Conservation (phyloP, 2,113 vertebrate genomes). For the Atrichornis clamosus region DNA sequence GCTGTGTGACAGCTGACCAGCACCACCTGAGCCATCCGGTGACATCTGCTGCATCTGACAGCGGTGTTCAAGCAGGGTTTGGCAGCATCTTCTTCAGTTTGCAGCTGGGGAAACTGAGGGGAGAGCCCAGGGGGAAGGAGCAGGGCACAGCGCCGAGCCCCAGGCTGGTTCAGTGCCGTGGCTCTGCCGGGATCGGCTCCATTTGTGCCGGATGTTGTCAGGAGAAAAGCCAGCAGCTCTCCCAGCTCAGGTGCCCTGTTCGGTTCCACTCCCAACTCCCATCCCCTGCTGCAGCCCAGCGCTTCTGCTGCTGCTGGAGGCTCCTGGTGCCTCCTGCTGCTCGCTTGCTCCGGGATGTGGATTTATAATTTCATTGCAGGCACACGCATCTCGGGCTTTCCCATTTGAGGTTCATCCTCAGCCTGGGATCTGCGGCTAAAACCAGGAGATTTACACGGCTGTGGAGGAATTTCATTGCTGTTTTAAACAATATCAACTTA, state of each 20-base stretch:
- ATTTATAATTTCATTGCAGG: constrained; percentile 33
- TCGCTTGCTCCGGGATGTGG: constrained; percentile 6
- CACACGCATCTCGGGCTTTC: neutral
- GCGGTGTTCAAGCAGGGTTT: neutral
- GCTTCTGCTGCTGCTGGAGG: constrained; percentile 19
- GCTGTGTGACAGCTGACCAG: neutral
- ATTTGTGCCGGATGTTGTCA: neutral
- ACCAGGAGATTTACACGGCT: neutral
- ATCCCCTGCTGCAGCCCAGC: constrained; percentile 18
- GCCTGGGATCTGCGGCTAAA: neutral
- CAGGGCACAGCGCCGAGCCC: neutral
- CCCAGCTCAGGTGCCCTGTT: neutral
- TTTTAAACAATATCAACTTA: neutral
- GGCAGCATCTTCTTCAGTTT: neutral
- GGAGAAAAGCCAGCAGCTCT: neutral
- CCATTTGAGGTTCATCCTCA: neutral
- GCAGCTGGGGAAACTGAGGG: neutral
- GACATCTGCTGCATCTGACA: neutral
- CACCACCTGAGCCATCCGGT: neutral
- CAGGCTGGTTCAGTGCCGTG: fast-evolving
- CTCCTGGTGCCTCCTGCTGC: constrained; percentile 43
- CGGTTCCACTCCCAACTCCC: neutral
- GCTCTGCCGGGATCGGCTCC: neutral
- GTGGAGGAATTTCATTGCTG: neutral
- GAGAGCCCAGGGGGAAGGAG: neutral